phyloP scores from a whole-genome alignment of 2,888 invertebrate species.

The Oasisia sp. region DNA sequence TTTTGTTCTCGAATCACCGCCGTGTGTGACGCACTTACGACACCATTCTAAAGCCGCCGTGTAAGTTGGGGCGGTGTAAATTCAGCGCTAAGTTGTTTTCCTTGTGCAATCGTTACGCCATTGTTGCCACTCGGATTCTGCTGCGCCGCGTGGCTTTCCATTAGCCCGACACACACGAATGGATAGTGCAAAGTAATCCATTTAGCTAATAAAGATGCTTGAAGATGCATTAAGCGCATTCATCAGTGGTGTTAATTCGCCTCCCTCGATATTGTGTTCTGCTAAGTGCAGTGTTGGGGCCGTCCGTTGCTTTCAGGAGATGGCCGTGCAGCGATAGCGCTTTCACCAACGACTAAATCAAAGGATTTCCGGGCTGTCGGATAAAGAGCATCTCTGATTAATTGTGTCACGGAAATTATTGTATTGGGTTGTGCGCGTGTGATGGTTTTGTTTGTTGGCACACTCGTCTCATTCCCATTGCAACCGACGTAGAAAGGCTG shows the following conservation, averaged over 20 bases:
- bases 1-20: neutral
- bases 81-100: slow-evolving; percentile 13
- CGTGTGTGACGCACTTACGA: neutral
- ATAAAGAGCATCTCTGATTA: slow-evolving; percentile 10
- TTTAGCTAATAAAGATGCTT: slow-evolving; percentile 17
- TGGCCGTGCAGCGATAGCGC: neutral
- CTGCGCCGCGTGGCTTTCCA: neutral
- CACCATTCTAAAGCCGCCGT: neutral
- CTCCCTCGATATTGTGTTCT: neutral
- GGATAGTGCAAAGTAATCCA: slow-evolving; percentile 13
- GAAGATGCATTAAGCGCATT: slow-evolving; percentile 13
- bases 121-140: neutral
- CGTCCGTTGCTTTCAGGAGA: neutral
- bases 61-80: neutral
- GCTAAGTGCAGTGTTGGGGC: neutral
- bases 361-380: slow-evolving; percentile 1
- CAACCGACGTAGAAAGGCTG: neutral
- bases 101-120: neutral
- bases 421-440: neutral
- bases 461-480: neutral
- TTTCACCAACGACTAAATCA: neutral
- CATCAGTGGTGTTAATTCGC: slow-evolving; percentile 9
- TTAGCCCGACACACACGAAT: neutral
- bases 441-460: neutral
- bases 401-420: neutral